Evolutionary conservation across 1,140 invertebrate species (phyloP).

Genomic region (Amyelois transitella): DNA sequence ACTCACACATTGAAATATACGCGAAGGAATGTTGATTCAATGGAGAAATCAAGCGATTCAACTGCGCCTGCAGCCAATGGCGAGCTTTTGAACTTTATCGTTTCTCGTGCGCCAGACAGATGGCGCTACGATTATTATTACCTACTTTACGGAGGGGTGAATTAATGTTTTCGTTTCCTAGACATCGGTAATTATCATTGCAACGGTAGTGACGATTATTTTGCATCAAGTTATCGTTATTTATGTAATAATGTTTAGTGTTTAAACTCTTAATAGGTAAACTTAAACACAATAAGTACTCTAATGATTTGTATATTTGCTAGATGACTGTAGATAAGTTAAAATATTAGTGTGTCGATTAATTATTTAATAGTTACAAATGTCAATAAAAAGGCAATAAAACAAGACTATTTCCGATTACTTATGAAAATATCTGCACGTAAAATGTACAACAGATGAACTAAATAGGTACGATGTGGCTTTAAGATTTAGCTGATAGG

Average conservation of each 20-base stretch:
- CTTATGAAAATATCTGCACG: no score
- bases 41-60: conserved; percentile 70
- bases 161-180: conserved; percentile 7
- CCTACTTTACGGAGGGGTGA: conserved; percentile 25
- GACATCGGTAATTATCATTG: conserved; percentile 1
- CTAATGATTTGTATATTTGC: no score
- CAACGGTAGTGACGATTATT: conserved; percentile 2
- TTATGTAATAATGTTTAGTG: background rate
- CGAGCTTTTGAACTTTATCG: conserved; percentile 54
- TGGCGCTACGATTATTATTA: conserved; percentile 36
- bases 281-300: no score
- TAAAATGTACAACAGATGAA: no score
- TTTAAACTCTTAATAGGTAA: no score
- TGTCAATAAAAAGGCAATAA: no score
- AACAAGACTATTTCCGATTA: no score
- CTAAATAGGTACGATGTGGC: no score
- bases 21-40: conserved; percentile 72
- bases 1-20: conserved; percentile 63
- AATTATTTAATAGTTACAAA: no score
- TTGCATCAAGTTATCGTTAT: conserved; percentile 1
- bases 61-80: conserved; percentile 41
- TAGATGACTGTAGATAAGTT: no score
- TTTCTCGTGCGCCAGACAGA: conserved; percentile 38
- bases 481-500: no score
- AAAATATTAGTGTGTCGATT: no score